These are phyloP conservation scores for Hyles euphorbiae DNA, from an alignment of 1,140 invertebrate genomes.

Conservation along the genomic window DNA sequence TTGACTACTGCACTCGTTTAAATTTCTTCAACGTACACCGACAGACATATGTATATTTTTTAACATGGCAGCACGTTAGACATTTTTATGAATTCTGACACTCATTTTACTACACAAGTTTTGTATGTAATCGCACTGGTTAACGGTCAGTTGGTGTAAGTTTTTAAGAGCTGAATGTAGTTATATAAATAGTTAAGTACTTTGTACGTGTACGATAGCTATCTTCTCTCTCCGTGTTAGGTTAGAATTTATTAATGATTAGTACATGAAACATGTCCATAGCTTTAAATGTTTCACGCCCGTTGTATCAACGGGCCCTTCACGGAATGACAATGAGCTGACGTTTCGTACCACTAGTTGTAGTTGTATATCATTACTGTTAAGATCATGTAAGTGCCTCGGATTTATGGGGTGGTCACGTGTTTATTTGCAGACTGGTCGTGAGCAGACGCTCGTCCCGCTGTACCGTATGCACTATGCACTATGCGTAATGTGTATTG, in stretches of 20 bases:
- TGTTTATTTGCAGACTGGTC: slow-evolving; percentile 33
- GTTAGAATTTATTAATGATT: slow-evolving; percentile 60
- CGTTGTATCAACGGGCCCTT: slow-evolving; percentile 72
- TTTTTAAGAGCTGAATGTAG: slow-evolving; percentile 59
- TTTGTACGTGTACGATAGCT: slow-evolving; percentile 66
- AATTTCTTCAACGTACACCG: slow-evolving; percentile 54
- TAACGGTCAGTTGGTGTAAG: slow-evolving; percentile 58
- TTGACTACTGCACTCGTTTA: slow-evolving; percentile 66
- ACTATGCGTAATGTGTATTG: too few relatives aligned
- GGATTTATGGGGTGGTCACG: slow-evolving; percentile 60
- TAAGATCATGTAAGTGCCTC: slow-evolving; percentile 74
- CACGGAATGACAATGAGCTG: slow-evolving; percentile 58
- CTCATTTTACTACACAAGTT: slow-evolving; percentile 65
- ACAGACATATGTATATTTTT: slow-evolving; percentile 55
- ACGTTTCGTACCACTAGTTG: slow-evolving; percentile 56
- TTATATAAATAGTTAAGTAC: slow-evolving; percentile 54
- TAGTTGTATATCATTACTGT: slow-evolving; percentile 70
- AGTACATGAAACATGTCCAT: slow-evolving; percentile 73
- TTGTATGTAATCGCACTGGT: slow-evolving; percentile 67
- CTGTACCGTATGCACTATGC: too few relatives aligned
- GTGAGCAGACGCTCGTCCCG: background rate
- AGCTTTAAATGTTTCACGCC: slow-evolving; percentile 71
- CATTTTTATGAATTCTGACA: slow-evolving; percentile 58
- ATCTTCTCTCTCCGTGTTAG: slow-evolving; percentile 68
- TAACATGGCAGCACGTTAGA: slow-evolving; percentile 58